These are phyloP conservation scores for Oncorhynchus keta DNA, from an alignment of 2,113 vertebrate genomes.

Conservation along the genomic window DNA sequence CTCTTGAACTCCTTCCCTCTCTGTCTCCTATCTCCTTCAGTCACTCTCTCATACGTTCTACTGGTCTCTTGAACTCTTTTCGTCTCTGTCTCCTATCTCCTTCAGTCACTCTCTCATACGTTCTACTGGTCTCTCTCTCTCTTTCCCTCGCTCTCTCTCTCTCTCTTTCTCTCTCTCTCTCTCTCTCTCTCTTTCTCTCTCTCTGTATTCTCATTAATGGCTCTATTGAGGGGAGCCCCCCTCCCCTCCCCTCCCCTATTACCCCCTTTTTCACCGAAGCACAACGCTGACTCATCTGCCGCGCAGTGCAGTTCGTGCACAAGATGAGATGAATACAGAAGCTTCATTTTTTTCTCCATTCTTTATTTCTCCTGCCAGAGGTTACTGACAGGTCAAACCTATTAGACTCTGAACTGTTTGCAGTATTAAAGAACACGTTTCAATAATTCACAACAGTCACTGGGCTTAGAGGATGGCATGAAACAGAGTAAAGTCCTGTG, in stretches of 20 bases:
- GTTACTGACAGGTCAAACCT: slow-evolving; percentile 65
- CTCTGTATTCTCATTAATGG: not conserved
- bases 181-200: not conserved
- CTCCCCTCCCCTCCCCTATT: not conserved
- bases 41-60: not conserved
- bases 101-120: not conserved
- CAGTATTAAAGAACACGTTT: slow-evolving; percentile 65
- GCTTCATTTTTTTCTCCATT: slow-evolving; percentile 33
- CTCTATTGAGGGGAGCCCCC: slow-evolving; percentile 7
- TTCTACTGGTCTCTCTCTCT: not conserved
- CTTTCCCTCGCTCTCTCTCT: not conserved
- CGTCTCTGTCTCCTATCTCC: not conserved
- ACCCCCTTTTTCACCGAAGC: slow-evolving; percentile 5
- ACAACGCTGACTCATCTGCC: slow-evolving; percentile 49
- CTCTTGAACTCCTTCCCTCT: not conserved
- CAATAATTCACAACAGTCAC: slow-evolving; percentile 37
- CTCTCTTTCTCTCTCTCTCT: not conserved
- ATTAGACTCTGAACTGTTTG: slow-evolving; percentile 67
- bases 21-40: not conserved
- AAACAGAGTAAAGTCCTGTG: slow-evolving; percentile 11
- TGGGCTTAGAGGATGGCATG: slow-evolving; percentile 24
- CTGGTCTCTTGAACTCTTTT: not conserved
- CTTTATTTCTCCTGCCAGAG: slow-evolving; percentile 47
- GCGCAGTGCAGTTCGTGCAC: slow-evolving; percentile 56
- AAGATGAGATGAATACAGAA: slow-evolving; percentile 68